Conservation (phyloP, 2,113 vertebrate species). For the Tachysurus fulvidraco region DNA sequence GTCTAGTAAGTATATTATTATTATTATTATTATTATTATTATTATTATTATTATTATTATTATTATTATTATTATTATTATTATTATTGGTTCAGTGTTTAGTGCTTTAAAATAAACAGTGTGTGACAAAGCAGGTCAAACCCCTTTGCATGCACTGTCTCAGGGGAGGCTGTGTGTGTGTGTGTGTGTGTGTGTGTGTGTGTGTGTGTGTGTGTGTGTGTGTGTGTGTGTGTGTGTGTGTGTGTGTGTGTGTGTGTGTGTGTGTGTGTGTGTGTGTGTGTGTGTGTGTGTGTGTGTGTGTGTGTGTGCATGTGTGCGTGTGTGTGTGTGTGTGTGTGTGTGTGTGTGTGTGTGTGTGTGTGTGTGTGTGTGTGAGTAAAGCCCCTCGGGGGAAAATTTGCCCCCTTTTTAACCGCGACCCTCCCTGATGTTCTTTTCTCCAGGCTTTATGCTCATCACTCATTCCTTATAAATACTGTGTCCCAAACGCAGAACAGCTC, state of each 20-base stretch:
- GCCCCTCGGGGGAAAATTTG: slow-evolving; percentile 14
- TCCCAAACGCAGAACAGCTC: background rate
- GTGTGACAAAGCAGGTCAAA: slow-evolving; percentile 28
- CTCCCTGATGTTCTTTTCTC: background rate
- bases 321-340: slow-evolving; percentile 18
- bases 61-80: slow-evolving; percentile 8
- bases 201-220: slow-evolving; percentile 23
- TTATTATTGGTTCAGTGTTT: background rate
- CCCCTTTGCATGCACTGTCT: background rate
- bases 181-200: slow-evolving; percentile 30
- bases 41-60: background rate
- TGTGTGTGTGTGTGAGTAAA: slow-evolving; percentile 19
- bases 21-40: slow-evolving; percentile 4
- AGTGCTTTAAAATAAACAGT: slow-evolving; percentile 13
- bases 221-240: slow-evolving; percentile 26
- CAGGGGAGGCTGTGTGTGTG: background rate
- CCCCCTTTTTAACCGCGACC: slow-evolving; percentile 21
- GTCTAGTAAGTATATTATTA: background rate
- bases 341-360: slow-evolving; percentile 26
- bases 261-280: slow-evolving; percentile 23
- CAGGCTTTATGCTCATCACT: slow-evolving; percentile 6
- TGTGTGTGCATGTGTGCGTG: slow-evolving; percentile 25
- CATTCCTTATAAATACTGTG: background rate
- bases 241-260: slow-evolving; percentile 19
- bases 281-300: slow-evolving; percentile 26